phyloP scores from a whole-genome alignment of 2,113 vertebrate genomes.

The Pterocles orientalis region DNA sequence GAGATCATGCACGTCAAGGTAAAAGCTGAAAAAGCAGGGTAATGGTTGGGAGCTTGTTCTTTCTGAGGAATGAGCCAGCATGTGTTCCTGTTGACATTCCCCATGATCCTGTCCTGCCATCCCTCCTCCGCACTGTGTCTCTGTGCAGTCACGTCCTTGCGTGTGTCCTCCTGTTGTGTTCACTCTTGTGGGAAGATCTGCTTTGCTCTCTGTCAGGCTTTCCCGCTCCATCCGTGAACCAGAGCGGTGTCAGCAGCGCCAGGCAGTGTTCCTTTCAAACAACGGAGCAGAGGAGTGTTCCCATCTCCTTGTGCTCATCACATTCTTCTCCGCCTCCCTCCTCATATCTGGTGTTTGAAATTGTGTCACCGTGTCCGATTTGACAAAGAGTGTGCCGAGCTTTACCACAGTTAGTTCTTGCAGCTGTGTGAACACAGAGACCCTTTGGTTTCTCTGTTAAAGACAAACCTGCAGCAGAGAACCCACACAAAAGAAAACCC shows the following conservation, averaged over 20 bases:
- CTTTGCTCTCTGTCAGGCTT: not conserved
- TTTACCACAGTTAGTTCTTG: not conserved
- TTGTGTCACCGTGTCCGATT: fast-evolving
- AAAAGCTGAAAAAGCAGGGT: not conserved
- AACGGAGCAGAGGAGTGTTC: not conserved
- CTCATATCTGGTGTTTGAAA: not conserved
- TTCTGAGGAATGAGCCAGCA: not conserved
- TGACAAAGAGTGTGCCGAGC: not conserved
- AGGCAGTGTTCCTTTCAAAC: not conserved
- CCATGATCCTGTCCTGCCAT: not conserved
- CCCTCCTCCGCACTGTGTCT: not conserved
- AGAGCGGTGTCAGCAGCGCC: not conserved
- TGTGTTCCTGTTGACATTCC: not conserved
- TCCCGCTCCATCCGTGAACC: fast-evolving
- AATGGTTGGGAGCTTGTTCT: not conserved
- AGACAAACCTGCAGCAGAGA: not conserved
- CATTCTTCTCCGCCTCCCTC: not conserved
- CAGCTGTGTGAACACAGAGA: fast-evolving
- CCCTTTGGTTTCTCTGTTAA: not conserved
- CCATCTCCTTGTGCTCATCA: not conserved
- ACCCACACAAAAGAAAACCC: fast-evolving
- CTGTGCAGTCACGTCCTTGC: too few relatives aligned
- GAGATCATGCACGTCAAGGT: not conserved
- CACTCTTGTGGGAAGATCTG: not conserved
- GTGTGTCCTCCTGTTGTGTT: not conserved